Conservation (phyloP, 2,888 invertebrate species). For the Sinopyrophorus schimmeli region DNA sequence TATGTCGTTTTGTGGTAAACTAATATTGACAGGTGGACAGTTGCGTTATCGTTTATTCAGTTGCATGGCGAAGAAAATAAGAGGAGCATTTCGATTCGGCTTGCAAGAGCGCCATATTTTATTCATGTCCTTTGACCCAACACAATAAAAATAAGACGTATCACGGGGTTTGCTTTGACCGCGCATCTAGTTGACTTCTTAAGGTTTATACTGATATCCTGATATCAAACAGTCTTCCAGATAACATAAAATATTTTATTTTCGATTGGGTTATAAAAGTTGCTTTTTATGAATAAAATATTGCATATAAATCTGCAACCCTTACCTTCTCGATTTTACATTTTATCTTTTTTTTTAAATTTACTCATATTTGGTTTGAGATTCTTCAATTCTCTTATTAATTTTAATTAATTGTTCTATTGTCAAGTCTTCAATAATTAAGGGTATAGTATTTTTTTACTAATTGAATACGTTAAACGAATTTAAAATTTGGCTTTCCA, state of each 20-base stretch:
- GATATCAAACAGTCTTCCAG: slow-evolving; percentile 13
- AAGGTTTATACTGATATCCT: slow-evolving; percentile 17
- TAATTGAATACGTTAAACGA: no score
- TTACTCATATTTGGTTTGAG: no score
- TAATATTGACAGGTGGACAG: slow-evolving; percentile 21
- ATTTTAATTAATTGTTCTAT: no score
- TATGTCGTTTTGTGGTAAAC: slow-evolving; percentile 18
- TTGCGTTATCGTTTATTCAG: slow-evolving; percentile 22
- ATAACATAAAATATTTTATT: slow-evolving; percentile 27
- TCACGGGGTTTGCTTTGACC: slow-evolving; percentile 31
- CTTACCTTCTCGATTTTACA: not conserved
- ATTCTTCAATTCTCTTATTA: no score
- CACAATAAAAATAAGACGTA: slow-evolving; percentile 38
- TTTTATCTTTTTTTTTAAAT: not conserved
- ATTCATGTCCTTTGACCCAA: slow-evolving; percentile 42
- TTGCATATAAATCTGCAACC: slow-evolving; percentile 1
- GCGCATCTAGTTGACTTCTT: slow-evolving; percentile 23
- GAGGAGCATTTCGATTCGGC: slow-evolving; percentile 27
- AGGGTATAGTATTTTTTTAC: no score
- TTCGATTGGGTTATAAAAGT: slow-evolving; percentile 14
- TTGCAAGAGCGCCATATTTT: slow-evolving; percentile 37
- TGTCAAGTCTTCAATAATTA: no score
- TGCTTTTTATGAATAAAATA: slow-evolving; percentile 17
- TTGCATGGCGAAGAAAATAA: slow-evolving; percentile 21
- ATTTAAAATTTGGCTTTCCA: no score